phyloP scores from a whole-genome alignment of 2,797 vertebrate genomes.

The Netta rufina region DNA sequence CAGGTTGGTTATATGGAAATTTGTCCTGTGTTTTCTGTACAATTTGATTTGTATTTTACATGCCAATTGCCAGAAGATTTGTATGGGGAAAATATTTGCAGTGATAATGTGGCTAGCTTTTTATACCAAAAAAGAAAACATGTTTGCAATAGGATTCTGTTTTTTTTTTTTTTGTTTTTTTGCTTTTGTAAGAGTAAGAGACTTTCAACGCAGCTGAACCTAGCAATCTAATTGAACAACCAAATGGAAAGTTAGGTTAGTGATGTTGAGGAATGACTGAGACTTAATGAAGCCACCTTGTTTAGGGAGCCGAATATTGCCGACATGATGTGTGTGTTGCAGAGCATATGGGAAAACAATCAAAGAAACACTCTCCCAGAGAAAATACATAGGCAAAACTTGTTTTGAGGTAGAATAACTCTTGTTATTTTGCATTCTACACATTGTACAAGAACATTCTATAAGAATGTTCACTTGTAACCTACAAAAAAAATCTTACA shows the following conservation, averaged over 20 bases:
- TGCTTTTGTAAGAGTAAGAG: background rate
- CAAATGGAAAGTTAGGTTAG: background rate
- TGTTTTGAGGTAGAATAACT: background rate
- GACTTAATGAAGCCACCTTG: background rate
- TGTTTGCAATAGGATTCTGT: background rate
- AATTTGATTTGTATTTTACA: background rate
- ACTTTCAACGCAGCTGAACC: background rate
- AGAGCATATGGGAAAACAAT: background rate
- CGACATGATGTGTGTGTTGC: fast-evolving
- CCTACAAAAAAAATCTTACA: background rate
- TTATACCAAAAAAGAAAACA: background rate
- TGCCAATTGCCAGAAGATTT: background rate
- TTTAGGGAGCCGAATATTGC: background rate
- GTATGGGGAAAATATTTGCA: background rate
- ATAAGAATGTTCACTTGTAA: background rate
- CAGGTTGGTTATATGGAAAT: background rate
- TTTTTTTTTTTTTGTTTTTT: background rate
- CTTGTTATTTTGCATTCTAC: too few relatives aligned
- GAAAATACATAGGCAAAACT: background rate
- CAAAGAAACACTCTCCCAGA: background rate
- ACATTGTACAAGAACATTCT: too few relatives aligned
- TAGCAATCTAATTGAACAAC: background rate
- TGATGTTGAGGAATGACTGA: background rate
- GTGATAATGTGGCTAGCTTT: background rate
- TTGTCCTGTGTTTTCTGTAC: background rate